Percentiles rank a stretch among this genome's conserved stretches.
Conservation (phyloP, 1,140 invertebrate species). For the Steinernema khuongi region DNA sequence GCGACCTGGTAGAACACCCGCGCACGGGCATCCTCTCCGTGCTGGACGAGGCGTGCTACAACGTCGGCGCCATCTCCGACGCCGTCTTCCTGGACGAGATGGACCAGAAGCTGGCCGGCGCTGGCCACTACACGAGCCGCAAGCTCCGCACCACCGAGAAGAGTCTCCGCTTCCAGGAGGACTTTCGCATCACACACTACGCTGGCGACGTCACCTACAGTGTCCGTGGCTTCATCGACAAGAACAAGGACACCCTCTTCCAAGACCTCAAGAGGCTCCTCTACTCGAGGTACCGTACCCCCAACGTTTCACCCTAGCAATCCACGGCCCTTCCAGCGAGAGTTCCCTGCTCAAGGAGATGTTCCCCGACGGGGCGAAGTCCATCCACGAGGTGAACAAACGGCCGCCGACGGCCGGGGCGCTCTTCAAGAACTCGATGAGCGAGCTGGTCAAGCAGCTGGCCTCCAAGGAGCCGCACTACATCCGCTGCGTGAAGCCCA, state of each 20-base stretch:
- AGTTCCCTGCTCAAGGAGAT: constrained; percentile 66
- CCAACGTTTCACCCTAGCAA: constrained; percentile 44
- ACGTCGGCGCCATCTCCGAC: constrained; percentile 44
- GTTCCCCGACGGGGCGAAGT: constrained; percentile 66
- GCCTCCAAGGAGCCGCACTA: constrained; percentile 70
- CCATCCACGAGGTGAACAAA: constrained; percentile 67
- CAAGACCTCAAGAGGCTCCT: constrained; percentile 70
- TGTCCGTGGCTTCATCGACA: constrained; percentile 70
- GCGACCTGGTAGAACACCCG: constrained; percentile 66
- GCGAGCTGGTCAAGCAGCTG: constrained; percentile 78
- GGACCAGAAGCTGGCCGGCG: constrained; percentile 61
- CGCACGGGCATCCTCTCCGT: constrained; percentile 66
- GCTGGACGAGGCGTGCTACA: constrained; percentile 71
- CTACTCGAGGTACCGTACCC: constrained; percentile 60
- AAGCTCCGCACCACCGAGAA: constrained; percentile 33
- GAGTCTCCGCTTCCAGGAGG: constrained; percentile 62
- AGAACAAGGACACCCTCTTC: constrained; percentile 71
- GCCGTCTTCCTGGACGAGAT: constrained; percentile 64
- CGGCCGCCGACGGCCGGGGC: constrained; percentile 69
- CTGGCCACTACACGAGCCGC: constrained; percentile 64
- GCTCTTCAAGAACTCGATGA: constrained; percentile 88
- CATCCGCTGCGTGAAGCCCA: constrained; percentile 71
- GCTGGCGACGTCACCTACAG: constrained; percentile 69
- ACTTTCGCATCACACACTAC: constrained; percentile 71
- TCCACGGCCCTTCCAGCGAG: constrained; percentile 47